Conservation (phyloP, 2,113 vertebrate genomes). For the Aix galericulata region DNA sequence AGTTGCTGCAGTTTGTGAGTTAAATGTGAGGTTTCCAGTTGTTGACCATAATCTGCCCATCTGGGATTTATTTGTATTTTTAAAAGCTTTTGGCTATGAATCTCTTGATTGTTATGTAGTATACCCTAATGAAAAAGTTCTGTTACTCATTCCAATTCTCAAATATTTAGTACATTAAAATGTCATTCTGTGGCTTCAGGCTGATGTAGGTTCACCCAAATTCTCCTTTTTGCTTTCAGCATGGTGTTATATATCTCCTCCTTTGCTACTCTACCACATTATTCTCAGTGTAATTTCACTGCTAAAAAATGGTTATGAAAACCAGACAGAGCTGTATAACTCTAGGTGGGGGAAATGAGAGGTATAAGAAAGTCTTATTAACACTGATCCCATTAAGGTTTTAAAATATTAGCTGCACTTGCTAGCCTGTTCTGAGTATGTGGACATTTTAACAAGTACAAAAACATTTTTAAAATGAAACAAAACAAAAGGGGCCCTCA, state of each 20-base stretch:
- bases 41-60: neutral
- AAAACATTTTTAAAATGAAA: neutral
- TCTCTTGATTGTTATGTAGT: neutral
- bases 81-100: constrained; percentile 9
- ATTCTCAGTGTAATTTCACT: neutral
- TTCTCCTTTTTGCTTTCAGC: neutral
- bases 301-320: neutral
- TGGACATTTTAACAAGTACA: neutral
- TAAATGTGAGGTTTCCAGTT: neutral
- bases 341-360: neutral
- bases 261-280: neutral
- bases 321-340: neutral
- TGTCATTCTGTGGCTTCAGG: constrained; percentile 26
- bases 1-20: neutral
- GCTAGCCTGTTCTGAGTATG: neutral
- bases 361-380: neutral
- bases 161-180: constrained; percentile 21
- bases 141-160: constrained; percentile 16
- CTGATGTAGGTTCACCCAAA: neutral
- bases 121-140: constrained; percentile 3
- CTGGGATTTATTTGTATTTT: constrained; percentile 43
- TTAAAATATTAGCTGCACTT: neutral
- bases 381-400: neutral
- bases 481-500: neutral
- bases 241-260: neutral